Evolutionary conservation across 2,113 vertebrate species (phyloP).

Genomic region (Struthio camelus): DNA sequence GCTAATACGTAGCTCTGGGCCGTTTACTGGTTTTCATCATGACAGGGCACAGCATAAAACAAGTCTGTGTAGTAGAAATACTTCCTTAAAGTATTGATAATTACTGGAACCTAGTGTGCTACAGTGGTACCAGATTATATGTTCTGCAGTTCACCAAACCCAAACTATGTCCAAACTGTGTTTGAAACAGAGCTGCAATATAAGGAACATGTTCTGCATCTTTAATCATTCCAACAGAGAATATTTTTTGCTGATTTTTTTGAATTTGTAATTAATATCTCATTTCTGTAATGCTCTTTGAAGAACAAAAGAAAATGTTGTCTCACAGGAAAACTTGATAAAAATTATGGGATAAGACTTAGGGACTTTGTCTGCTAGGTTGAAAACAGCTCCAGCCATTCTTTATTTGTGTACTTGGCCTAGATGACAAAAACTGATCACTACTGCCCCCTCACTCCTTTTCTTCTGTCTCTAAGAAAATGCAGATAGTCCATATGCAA

Average conservation of each 20-base stretch:
- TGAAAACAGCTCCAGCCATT: neutral
- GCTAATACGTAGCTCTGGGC: neutral
- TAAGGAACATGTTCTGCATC: neutral
- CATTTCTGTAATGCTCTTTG: neutral
- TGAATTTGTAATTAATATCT: neutral
- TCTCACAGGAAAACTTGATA: neutral
- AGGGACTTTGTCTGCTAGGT: neutral
- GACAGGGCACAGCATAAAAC: neutral
- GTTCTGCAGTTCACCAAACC: neutral
- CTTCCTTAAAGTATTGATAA: neutral
- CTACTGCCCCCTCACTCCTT: neutral
- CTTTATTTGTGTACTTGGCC: neutral
- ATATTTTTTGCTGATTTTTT: neutral
- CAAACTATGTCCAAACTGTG: neutral
- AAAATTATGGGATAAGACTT: neutral
- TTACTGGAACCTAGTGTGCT: neutral
- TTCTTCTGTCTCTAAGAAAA: neutral
- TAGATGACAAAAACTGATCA: neutral
- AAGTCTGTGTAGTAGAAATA: neutral
- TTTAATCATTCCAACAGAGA: neutral
- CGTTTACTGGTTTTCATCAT: neutral
- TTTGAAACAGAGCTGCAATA: neutral
- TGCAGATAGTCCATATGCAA: neutral
- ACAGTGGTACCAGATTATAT: neutral
- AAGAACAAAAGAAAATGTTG: neutral